These are phyloP conservation scores for Macropis europaea DNA, from an alignment of 2,888 invertebrate species.

Conservation along the genomic window DNA sequence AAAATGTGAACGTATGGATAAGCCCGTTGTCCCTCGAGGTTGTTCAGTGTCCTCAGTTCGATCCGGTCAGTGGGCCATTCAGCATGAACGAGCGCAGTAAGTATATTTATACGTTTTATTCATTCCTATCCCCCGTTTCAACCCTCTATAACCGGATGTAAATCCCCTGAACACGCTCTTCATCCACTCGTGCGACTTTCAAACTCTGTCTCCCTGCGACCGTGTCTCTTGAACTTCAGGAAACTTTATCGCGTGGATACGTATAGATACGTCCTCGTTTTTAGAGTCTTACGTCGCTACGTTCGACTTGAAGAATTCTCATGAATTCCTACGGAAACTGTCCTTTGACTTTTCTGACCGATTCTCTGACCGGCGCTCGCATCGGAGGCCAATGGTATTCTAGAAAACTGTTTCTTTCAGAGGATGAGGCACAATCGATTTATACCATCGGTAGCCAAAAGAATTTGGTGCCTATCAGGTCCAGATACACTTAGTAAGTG, in stretches of 20 bases:
- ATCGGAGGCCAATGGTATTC: too few relatives aligned
- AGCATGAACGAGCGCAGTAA: conserved; percentile 75
- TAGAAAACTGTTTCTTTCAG: conserved; percentile 48
- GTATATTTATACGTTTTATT: conserved; percentile 55
- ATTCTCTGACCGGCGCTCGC: background rate
- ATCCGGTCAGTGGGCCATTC: conserved; percentile 78
- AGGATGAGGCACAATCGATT: conserved; percentile 63
- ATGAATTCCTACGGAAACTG: too few relatives aligned
- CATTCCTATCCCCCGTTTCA: background rate
- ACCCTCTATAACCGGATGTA: background rate
- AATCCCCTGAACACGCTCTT: background rate
- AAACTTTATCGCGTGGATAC: background rate
- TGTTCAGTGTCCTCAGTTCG: conserved; percentile 77
- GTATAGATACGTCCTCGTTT: background rate
- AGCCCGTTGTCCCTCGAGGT: conserved; percentile 73
- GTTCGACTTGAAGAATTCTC: too few relatives aligned
- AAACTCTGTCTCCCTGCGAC: background rate
- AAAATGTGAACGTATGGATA: conserved; percentile 71
- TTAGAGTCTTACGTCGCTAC: too few relatives aligned
- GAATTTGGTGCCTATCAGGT: conserved; percentile 73
- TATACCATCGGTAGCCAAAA: conserved; percentile 72
- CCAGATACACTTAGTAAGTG: conserved; percentile 74
- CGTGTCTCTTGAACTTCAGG: background rate
- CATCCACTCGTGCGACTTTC: background rate
- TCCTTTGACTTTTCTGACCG: too few relatives aligned